Percentiles rank a stretch among this genome's conserved stretches.
phyloP scores from a whole-genome alignment of 1,140 invertebrate genomes.

The Brachionus manjavacas region DNA sequence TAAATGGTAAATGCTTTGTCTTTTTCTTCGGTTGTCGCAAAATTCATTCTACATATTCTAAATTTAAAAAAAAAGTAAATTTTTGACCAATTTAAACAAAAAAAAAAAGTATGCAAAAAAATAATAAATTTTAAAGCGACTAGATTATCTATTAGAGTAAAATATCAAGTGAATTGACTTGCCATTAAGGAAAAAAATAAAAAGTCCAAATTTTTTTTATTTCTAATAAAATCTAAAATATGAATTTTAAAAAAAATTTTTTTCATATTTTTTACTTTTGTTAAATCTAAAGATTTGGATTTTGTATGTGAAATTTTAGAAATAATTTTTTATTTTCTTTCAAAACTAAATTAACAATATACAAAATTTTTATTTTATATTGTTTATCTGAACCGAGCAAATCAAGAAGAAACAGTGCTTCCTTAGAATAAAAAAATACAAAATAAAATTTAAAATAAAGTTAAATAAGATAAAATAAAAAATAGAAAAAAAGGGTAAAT shows the following conservation, averaged over 20 bases:
- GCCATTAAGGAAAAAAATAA: no score
- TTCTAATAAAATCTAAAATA: neutral
- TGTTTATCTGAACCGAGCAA: no score
- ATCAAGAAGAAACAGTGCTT: no score
- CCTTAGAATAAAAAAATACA: no score
- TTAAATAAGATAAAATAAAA: no score
- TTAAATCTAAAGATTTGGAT: neutral
- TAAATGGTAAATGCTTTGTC: neutral
- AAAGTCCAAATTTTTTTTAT: neutral
- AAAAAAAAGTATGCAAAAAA: neutral
- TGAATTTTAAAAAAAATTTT: neutral
- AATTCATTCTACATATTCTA: neutral
- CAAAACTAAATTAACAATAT: neutral
- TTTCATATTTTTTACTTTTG: neutral
- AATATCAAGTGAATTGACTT: no score
- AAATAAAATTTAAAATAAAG: no score
- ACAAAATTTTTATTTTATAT: no score
- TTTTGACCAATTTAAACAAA: neutral
- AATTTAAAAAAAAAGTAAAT: neutral
- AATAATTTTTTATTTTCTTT: neutral
- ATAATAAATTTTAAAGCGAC: neutral
- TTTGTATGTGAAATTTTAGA: neutral
- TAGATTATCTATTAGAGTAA: no score
- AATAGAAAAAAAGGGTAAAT: no score
- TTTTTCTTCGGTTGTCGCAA: neutral